Evolutionary conservation across 1,140 invertebrate species (phyloP).

Genomic region (Streblospio benedicti): DNA sequence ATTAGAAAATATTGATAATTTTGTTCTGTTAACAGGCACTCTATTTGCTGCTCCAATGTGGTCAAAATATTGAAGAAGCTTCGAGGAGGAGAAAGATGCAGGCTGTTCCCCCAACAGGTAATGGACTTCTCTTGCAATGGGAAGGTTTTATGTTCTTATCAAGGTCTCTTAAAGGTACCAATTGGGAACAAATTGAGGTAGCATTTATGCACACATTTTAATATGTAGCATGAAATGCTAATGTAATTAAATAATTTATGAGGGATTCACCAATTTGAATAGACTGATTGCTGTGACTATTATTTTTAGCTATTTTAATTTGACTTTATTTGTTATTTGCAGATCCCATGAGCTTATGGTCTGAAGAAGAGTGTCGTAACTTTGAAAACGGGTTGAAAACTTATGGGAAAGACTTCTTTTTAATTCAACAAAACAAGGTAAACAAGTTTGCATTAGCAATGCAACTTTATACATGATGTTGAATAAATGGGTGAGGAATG

Average conservation of each 20-base stretch:
- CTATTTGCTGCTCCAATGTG: constrained; percentile 83
- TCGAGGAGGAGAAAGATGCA: constrained; percentile 69
- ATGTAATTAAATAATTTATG: too few species aligned
- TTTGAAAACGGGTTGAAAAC: constrained; percentile 87
- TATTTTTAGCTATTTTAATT: constrained; percentile 10
- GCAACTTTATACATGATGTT: too few species aligned
- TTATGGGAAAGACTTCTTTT: constrained; percentile 92
- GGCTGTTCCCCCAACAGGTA: constrained; percentile 56
- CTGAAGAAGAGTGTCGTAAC: constrained; percentile 92
- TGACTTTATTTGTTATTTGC: constrained; percentile 12
- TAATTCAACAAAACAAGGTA: constrained; percentile 89
- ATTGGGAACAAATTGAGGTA: too few species aligned
- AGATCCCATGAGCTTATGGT: constrained; percentile 68
- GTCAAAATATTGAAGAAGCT: constrained; percentile 88
- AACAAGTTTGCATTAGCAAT: constrained; percentile 4
- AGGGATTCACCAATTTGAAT: too few species aligned
- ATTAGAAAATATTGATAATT: too few species aligned
- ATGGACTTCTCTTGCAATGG: too few species aligned
- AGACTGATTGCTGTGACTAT: constrained; percentile 11
- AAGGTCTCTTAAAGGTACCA: too few species aligned
- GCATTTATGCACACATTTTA: too few species aligned
- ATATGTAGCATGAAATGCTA: too few species aligned
- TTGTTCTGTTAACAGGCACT: constrained; percentile 59
- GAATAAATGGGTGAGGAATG: too few species aligned
- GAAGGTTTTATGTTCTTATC: constrained; percentile 1